Evolutionary conservation across 2,888 invertebrate species (phyloP), one percentile per base, ranked within the genome.

Genomic region (Apodemia mormo): DNA sequence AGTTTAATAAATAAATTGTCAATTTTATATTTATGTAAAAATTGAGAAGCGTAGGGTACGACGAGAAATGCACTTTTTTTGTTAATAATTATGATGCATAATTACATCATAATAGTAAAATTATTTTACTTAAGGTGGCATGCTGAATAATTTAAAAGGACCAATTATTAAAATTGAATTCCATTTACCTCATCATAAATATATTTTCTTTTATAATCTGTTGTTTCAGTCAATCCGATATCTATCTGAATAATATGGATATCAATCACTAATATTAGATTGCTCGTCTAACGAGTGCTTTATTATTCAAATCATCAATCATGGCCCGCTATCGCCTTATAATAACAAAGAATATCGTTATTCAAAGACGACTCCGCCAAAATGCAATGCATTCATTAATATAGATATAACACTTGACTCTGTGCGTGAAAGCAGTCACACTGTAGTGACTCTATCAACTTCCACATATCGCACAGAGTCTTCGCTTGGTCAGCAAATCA

Each of bases 401-500:
- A 71, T 71, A 70, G 67, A 49, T 52, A 58, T 37, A 43, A 56
- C 10, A 4, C 65, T 33, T 88, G 92, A 92, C 92, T 87, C 92
- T 86, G 85, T 74, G 84, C 87, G 79, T 78, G 83, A 84, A 82
- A 80, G 76, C 82, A 94, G 95, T 97, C 97, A 97, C 94, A 97
- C 97, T 78, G 97, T 97, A 83, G 97, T 97, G 85, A 97, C 97
- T 76, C 97, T 95, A 88, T 97, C 97, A 80, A 97, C 96, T 92
- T 97, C 97, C 86, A 97, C 97, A 90, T 97, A 97, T 86, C 97
- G 96, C 94, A 97, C 97, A 96, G 97, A 97, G 96, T 97, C 97
- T 95, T 97, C 97, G 96, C 96, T 97, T 95, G 97, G 97, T 97
- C 97, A 97, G 97, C 97, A 97, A 95, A 97, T 97, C 93, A 97